Evolutionary conservation across 92 coral and sea anemone genomes (phyloP).

Genomic region (Paramuricea clavata): DNA sequence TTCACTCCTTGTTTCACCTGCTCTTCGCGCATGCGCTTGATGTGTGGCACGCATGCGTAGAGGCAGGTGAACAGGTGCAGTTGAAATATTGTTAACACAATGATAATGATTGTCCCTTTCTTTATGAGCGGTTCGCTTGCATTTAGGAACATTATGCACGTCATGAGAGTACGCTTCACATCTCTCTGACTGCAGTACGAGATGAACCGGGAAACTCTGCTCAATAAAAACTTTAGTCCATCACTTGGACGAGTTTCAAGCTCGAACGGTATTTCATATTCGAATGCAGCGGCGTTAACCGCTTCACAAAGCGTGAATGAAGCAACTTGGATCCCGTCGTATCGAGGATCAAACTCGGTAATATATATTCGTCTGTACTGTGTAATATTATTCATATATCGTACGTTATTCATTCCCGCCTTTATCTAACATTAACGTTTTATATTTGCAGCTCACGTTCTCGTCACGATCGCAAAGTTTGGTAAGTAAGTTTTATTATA

Average conservation of each 20-base stretch:
- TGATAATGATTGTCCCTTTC: slow-evolving; percentile 99
- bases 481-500: slow-evolving; percentile 78
- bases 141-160: slow-evolving; percentile 99
- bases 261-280: slow-evolving; percentile 90
- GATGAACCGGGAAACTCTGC: slow-evolving; percentile 98
- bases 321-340: slow-evolving; percentile 99
- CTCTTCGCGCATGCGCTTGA: slow-evolving; percentile 89
- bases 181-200: slow-evolving; percentile 85
- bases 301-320: slow-evolving; percentile 92
- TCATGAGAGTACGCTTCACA: slow-evolving; percentile 96
- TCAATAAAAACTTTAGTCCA: slow-evolving; percentile 96
- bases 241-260: slow-evolving; percentile 88
- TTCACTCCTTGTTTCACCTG: slow-evolving; percentile 49
- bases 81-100: slow-evolving; percentile 99
- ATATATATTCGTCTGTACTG: slow-evolving; percentile 54
- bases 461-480: slow-evolving; percentile 99
- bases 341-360: slow-evolving; percentile 99
- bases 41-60: slow-evolving; percentile 93
- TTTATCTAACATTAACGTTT: slow-evolving; percentile 45
- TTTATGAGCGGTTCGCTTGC: slow-evolving; percentile 99
- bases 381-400: neutral
- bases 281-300: slow-evolving; percentile 93
- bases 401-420: neutral
- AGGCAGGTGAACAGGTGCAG: slow-evolving; percentile 96
- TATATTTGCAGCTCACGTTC: slow-evolving; percentile 89